Evolutionary conservation across 2,888 invertebrate species (phyloP).

Genomic region (Furcula furcula): DNA sequence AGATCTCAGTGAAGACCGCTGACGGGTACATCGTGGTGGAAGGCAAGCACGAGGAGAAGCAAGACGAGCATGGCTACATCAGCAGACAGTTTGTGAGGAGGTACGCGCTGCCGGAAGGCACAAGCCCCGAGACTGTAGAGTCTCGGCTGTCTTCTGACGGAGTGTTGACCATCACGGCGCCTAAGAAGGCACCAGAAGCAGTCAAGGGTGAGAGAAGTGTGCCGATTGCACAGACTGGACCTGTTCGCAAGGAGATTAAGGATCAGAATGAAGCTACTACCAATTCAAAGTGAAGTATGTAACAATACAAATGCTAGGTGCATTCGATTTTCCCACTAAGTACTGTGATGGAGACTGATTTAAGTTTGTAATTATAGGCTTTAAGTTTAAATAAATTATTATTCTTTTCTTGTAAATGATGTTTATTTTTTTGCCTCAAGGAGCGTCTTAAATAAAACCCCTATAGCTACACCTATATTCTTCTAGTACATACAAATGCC

Average conservation of each 20-base stretch:
- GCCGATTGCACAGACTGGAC: slow-evolving; percentile 53
- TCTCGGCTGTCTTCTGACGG: slow-evolving; percentile 89
- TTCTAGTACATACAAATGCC: too few relatives aligned
- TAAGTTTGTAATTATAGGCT: too few relatives aligned
- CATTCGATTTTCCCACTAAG: not conserved
- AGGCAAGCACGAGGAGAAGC: slow-evolving; percentile 88
- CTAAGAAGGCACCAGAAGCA: slow-evolving; percentile 48
- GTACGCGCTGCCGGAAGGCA: slow-evolving; percentile 86
- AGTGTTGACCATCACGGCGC: slow-evolving; percentile 85
- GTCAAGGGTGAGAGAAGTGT: slow-evolving; percentile 44
- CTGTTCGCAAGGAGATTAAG: slow-evolving; percentile 51
- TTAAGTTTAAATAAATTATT: slow-evolving; percentile 11
- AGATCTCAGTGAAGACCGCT: slow-evolving; percentile 87
- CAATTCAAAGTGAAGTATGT: slow-evolving; percentile 13
- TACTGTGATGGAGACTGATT: slow-evolving; percentile 39
- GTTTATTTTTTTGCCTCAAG: slow-evolving; percentile 7
- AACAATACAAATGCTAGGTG: slow-evolving; percentile 3
- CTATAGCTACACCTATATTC: too few relatives aligned
- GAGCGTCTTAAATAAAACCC: too few relatives aligned
- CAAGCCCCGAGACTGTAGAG: slow-evolving; percentile 83
- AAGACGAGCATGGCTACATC: slow-evolving; percentile 86
- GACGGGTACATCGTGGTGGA: slow-evolving; percentile 86
- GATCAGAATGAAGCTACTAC: slow-evolving; percentile 28
- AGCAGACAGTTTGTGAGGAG: slow-evolving; percentile 87
- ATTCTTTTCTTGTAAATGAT: slow-evolving; percentile 1